Evolutionary conservation across 2,113 vertebrate species (phyloP), one percentile per base, ranked within the genome.

Genomic region (Fulmarus glacialis): DNA sequence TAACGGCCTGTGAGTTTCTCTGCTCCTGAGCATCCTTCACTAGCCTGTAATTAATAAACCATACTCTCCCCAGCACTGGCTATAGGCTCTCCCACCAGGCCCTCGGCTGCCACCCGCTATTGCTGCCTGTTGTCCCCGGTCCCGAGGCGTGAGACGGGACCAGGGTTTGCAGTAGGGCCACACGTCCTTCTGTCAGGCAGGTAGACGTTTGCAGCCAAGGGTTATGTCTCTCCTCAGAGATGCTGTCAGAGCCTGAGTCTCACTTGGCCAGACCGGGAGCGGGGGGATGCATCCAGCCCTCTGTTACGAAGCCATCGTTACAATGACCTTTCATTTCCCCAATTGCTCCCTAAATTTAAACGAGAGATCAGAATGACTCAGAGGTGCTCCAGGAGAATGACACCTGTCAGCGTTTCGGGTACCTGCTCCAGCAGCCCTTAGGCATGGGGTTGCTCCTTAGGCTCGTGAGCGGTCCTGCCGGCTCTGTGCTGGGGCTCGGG

Each of bases 381-480:
- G 63, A 26, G 71, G 48, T 83, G 66, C 27, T 24, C 9, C 40
- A 26, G 60, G n/a, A 83, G 40, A 74, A 60, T 8, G 22, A 34
- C 29, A 6, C 7, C 42, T 26, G 47, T 19, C 66, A 59, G 43
- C 8, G 32, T 29, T 87, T 30, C 0, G 1, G 45, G 43, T 84
- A 32, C n/a, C 73, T 84, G 63, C n/a, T 55, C 42, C 53, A 48
- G 71, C 32, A 91, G 68, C 62, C 77, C 47, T 80, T 24, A 3
- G 4, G 2, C 26, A 6, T 7, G 11, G 24, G 29, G 12, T 34
- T 58, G 23, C 9, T 64, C 15, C 67, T 47, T 13, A 22, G 66
- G 38, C 16, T 27, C 2, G 2, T 6, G 47, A 30, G 16, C 4
- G 5, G 47, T 24, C 23, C 43, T 1, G 0, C 3, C 1, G 17